Conservation (phyloP, 1,140 invertebrate species). For the Lepidurus arcticus region DNA sequence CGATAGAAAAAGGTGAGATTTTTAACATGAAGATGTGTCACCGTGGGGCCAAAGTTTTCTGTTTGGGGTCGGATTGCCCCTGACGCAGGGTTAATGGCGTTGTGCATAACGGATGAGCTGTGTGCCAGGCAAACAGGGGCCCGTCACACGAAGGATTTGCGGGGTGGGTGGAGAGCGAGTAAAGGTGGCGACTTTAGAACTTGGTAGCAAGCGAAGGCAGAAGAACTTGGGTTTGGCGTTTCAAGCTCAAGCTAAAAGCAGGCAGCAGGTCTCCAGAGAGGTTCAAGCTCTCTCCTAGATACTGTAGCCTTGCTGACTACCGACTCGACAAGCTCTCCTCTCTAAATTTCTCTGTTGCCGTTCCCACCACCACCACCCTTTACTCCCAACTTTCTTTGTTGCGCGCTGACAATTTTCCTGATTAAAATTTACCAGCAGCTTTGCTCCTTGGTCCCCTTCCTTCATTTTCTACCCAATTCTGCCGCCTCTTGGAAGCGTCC, state of each 20-base stretch:
- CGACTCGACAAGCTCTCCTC: too few relatives aligned
- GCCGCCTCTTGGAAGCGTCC: too few relatives aligned
- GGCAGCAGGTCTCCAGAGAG: too few relatives aligned
- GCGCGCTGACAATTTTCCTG: background rate
- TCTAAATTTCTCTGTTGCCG: too few relatives aligned
- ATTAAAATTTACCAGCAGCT: background rate
- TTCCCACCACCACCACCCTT: too few relatives aligned
- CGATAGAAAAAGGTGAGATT: too few relatives aligned
- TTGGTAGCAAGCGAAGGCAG: background rate
- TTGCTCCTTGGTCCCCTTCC: too few relatives aligned
- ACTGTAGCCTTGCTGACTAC: too few relatives aligned
- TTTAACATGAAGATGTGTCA: background rate
- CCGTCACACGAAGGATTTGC: background rate
- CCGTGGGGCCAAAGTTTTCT: background rate
- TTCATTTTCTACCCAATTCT: background rate
- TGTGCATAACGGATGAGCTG: conserved; percentile 7
- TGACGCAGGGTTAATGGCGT: conserved; percentile 1
- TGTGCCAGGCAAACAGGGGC: background rate
- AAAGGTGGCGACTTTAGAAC: background rate
- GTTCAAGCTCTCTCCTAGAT: too few relatives aligned
- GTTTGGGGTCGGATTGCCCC: background rate
- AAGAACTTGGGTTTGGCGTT: background rate
- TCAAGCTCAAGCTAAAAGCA: too few relatives aligned
- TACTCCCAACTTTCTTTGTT: too few relatives aligned
- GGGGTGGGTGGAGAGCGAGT: background rate